Evolutionary conservation across 2,797 vertebrate genomes (phyloP), one percentile per base, ranked within the genome.

Genomic region (Neopelma chrysocephalum): DNA sequence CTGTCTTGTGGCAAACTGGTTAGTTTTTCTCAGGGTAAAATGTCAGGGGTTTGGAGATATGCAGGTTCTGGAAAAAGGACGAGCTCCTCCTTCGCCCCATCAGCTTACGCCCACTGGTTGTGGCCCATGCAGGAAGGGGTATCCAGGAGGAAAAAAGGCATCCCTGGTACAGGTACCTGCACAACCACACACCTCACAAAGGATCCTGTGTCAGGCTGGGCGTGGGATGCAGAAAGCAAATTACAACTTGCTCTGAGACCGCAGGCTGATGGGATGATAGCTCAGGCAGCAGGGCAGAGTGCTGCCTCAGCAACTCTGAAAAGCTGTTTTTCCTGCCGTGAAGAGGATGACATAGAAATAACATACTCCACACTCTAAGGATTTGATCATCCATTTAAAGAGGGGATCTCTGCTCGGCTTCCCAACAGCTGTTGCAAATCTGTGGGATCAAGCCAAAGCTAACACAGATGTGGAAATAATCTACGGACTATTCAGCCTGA

Each of bases 341-440:
- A 96, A 95, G 95, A 94, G 95, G 82, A 92, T 85, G 92, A 97
- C 91, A 91, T 40, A 73, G 95, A 93, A 97, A 96, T 94, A 97
- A 96, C 93, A 90, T 22, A 81, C 89, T 92, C 94, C 84, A 43
- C 83, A 34, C 81, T 94, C 82, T 13, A 81, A 97, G 94, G 95
- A 87, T 81, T 79, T 94, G 94, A 92, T 96, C 96, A 96, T 94
- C 86, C 94, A 88, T 96, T 98, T 97, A 97, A 97, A 95, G 64
- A 95, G 93, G 95, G 94, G 96, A 94, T 95, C 88, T 96, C 93
- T 94, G 90, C 96, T 96, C 76, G 3, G 92, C 94, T 97, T 97
- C 96, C 96, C 97, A 96, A 95, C 97, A 98, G 98, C 98, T 98
- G 98, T 82, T 98, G 96, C 92, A 96, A 97, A 97, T 96, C 97